Conservation (phyloP, 2,113 vertebrate species). For the Caranx melampygus region DNA sequence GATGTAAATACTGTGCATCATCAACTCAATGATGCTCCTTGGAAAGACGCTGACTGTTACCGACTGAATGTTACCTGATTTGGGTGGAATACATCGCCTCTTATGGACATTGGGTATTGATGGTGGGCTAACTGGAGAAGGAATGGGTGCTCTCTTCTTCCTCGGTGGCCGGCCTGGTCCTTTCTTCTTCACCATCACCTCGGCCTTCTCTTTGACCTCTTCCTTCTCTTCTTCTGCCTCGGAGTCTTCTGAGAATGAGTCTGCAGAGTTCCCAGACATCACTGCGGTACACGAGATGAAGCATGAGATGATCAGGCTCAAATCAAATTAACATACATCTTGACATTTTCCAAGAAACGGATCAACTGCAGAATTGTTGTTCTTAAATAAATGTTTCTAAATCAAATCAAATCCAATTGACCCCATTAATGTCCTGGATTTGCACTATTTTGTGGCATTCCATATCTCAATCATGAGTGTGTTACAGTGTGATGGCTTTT, state of each 20-base stretch:
- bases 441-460: background rate
- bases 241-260: slow-evolving; percentile 83
- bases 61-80: slow-evolving; percentile 74
- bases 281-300: slow-evolving; percentile 61
- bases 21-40: background rate
- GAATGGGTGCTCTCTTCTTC: slow-evolving; percentile 62
- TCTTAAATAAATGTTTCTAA: background rate
- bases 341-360: background rate
- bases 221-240: slow-evolving; percentile 76
- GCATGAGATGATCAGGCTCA: background rate
- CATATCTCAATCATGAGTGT: too few species aligned
- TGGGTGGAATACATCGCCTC: slow-evolving; percentile 77
- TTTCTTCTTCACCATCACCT: slow-evolving; percentile 72
- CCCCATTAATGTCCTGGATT: background rate
- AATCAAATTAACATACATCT: background rate
- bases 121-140: slow-evolving; percentile 55
- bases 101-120: slow-evolving; percentile 63
- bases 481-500: background rate
- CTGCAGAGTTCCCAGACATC: slow-evolving; percentile 83
- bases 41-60: background rate
- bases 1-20: background rate
- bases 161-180: slow-evolving; percentile 70
- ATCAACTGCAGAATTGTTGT: background rate
- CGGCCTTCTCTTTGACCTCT: slow-evolving; percentile 69
- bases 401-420: background rate